Base-by-base conservation (phyloP, 92 coral and sea anemone species). In the Umimayanthus chanpuru region DNA sequence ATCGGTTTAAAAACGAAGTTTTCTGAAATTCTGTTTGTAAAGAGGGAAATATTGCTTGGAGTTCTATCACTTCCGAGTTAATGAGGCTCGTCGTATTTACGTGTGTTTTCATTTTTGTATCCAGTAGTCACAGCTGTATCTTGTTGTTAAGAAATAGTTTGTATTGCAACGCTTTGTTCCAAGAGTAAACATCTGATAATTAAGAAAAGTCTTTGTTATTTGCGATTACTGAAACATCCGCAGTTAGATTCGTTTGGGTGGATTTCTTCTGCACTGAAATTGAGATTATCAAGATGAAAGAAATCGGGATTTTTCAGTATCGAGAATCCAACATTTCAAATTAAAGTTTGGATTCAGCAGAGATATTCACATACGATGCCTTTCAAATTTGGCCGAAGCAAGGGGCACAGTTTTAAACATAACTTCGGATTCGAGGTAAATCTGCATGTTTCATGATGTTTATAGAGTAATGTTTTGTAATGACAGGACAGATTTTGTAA, bases 401-500 rank as follows among this genome's bases (percentile, higher is more conserved):
- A 75, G 30, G 79, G 50, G 9, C 79, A 75, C 50, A 26, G 11
- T 39, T 75, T 75, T n/a, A 75, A 75, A 75, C 79, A 75, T 39
- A 75, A 38, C 53, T 75, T 36, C 79, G 79, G 79, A 21, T 75
- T 75, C 29, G 79, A 75, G 79, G 79, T 75, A 75, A 75, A 75
- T 40, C 12, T 12, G 40, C 77, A 4, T 73, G 43, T 30, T 32
- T 73, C 36, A 20, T 53, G 58, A 53, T 11, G 4, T 53, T 53
- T 53, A 9, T 2, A 1, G 0, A 11, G 58, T 53, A 53, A 20
- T 23, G 26, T 20, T 61, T 61, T 61, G 7, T 20, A 5, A 20
- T 61, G 26, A 2, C 68, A 61, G 26, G 44, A 15, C 44, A 3
- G 8, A 47, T 23, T 44, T 47, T 47, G 84, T 36, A 21, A 47